Evolutionary conservation across 2,113 vertebrate genomes (phyloP).

Genomic region (Carlito syrichta): DNA sequence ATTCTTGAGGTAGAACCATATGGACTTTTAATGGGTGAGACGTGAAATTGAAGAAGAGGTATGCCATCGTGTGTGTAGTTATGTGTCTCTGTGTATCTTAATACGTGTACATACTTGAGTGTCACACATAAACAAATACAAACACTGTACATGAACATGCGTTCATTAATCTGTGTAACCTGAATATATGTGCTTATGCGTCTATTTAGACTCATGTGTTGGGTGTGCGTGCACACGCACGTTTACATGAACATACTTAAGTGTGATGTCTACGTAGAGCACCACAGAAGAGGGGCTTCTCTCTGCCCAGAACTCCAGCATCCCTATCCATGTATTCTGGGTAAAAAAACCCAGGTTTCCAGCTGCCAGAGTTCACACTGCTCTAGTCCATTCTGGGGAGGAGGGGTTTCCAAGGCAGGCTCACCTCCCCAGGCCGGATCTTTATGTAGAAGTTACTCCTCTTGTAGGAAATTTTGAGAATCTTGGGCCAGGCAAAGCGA

Average conservation of each 20-base stretch:
- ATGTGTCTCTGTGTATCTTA: not conserved
- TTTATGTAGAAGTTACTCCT: conserved; percentile 99
- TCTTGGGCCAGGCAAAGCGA: conserved; percentile 99
- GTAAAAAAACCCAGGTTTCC: not conserved
- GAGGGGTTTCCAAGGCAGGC: conserved; percentile 25
- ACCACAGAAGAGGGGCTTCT: not conserved
- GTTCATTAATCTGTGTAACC: not conserved
- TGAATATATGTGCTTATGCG: not conserved
- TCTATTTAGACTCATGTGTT: not conserved
- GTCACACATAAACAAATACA: not conserved
- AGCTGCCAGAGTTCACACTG: not conserved
- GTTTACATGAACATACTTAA: not conserved
- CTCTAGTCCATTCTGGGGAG: not conserved
- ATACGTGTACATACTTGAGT: not conserved
- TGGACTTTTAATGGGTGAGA: not conserved
- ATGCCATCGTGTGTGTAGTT: no score
- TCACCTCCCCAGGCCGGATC: conserved; percentile 97
- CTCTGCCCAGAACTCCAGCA: not conserved
- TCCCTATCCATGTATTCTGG: not conserved
- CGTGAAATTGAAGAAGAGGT: not conserved
- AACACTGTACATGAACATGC: not conserved
- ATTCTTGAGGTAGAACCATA: not conserved
- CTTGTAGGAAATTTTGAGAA: conserved; percentile 99
- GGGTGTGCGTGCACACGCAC: not conserved
- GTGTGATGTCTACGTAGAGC: not conserved